phyloP scores from a whole-genome alignment of 2,797 vertebrate genomes.

The Coregonus suidteri region DNA sequence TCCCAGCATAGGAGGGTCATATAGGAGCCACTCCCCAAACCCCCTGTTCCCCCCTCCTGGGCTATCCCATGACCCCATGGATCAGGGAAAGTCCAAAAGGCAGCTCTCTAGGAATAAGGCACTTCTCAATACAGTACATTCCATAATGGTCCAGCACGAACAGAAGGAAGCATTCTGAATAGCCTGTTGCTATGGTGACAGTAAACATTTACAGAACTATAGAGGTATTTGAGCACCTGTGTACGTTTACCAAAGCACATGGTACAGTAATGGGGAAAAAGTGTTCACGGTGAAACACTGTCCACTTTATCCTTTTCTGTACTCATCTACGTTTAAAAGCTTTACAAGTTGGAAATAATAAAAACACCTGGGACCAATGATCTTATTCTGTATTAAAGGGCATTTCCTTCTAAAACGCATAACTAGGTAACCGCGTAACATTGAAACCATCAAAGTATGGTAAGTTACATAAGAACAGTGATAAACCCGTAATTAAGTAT shows the following conservation, averaged over 20 bases:
- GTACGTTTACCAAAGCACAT: no score
- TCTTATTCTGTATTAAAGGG: neutral
- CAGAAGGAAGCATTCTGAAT: neutral
- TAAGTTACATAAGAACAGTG: no score
- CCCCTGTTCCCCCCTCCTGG: neutral
- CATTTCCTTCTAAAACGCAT: neutral
- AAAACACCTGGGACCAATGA: neutral
- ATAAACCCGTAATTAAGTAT: neutral
- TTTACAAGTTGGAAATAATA: neutral
- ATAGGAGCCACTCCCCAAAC: neutral
- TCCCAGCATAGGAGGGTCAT: slow-evolving; percentile 48
- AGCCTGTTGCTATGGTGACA: neutral
- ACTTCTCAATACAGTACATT: neutral
- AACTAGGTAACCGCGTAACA: neutral
- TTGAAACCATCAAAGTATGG: no score
- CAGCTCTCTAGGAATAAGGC: neutral
- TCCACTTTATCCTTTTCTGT: neutral
- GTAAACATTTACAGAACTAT: neutral
- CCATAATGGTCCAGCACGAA: neutral
- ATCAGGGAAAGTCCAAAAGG: no score
- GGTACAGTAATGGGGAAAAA: no score
- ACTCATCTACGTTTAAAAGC: neutral
- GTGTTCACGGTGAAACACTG: no score
- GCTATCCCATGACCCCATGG: no score
- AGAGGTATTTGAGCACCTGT: neutral